These are phyloP conservation scores for Babylonia areolata DNA, from an alignment of 1,140 invertebrate genomes.

Conservation along the genomic window DNA sequence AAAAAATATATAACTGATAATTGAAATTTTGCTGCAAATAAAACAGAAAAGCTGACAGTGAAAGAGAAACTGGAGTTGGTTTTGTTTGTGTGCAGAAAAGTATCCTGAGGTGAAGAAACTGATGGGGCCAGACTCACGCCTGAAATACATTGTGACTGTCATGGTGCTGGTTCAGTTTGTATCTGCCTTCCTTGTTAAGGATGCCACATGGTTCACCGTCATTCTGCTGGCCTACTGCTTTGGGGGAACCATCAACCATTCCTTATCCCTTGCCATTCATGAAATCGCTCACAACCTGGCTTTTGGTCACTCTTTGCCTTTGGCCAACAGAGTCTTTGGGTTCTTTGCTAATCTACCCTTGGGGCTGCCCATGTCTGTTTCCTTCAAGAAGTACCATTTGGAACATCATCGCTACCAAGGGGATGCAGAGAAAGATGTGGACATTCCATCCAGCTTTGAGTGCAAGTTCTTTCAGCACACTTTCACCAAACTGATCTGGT, in stretches of 20 bases:
- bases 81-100: constrained; percentile 83
- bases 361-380: constrained; percentile 93
- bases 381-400: constrained; percentile 98
- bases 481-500: constrained; percentile 94
- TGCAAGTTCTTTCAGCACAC: constrained; percentile 95
- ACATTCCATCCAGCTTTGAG: constrained; percentile 95
- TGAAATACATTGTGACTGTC: constrained; percentile 91
- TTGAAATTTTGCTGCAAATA: too few species aligned
- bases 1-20: too few species aligned
- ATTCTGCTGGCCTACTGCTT: constrained; percentile 90
- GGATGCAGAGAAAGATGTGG: constrained; percentile 95
- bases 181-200: constrained; percentile 87
- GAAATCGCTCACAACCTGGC: constrained; percentile 98
- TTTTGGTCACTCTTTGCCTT: constrained; percentile 91
- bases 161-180: constrained; percentile 91
- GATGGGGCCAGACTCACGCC: constrained; percentile 93
- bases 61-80: constrained; percentile 2
- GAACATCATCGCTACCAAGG: constrained; percentile 98
- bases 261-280: constrained; percentile 96
- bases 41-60: too few species aligned
- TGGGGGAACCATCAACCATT: constrained; percentile 98
- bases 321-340: constrained; percentile 93
- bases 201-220: constrained; percentile 75
- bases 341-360: constrained; percentile 98
- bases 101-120: constrained; percentile 97